These are phyloP conservation scores for Sweltsa coloradensis DNA, from an alignment of 1,140 invertebrate genomes.

Conservation along the genomic window DNA sequence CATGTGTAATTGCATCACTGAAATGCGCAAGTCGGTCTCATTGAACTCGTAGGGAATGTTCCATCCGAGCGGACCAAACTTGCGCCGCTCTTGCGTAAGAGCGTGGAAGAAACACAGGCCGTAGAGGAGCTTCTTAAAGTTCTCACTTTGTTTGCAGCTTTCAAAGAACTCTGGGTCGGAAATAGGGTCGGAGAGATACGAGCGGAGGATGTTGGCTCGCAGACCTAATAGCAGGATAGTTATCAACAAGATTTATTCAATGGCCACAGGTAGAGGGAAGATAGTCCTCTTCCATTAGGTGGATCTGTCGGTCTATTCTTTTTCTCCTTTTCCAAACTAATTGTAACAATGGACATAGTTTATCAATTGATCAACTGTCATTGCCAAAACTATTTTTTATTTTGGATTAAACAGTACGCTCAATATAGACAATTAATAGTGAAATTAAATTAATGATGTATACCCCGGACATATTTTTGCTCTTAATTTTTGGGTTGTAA, in stretches of 20 bases:
- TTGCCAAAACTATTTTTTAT: no score
- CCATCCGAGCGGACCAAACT: slow-evolving; percentile 91
- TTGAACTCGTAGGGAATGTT: slow-evolving; percentile 94
- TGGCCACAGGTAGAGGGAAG: no score
- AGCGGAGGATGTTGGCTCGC: slow-evolving; percentile 26
- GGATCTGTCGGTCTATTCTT: no score
- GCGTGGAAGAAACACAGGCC: slow-evolving; percentile 93
- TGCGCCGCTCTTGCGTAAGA: slow-evolving; percentile 75
- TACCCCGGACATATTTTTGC: no score
- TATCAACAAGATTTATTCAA: not conserved
- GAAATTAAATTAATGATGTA: no score
- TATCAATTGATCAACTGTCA: no score
- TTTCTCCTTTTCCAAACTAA: no score
- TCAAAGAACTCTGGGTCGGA: slow-evolving; percentile 80
- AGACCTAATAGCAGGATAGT: not conserved
- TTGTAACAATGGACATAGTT: no score
- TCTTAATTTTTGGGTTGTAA: no score
- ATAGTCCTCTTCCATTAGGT: no score
- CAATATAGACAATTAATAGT: no score
- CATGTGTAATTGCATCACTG: slow-evolving; percentile 74
- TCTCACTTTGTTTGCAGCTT: slow-evolving; percentile 56
- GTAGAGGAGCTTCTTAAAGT: slow-evolving; percentile 80
- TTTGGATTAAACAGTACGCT: no score
- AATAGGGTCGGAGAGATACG: slow-evolving; percentile 79
- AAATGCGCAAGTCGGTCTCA: slow-evolving; percentile 84